Conservation (phyloP, 2,797 vertebrate species). For the Vultur gryphus region DNA sequence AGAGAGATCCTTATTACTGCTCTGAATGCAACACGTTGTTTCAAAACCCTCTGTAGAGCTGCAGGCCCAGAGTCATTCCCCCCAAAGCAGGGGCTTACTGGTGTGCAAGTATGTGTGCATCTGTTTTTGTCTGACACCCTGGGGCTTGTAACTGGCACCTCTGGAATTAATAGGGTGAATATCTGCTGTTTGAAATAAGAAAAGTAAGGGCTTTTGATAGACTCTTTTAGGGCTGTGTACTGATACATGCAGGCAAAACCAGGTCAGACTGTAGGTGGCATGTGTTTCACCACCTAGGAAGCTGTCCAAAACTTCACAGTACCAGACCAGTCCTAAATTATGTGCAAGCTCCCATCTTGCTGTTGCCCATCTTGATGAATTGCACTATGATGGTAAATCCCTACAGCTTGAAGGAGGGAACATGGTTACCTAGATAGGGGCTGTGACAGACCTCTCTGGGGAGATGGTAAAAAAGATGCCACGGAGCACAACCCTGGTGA, state of each 20-base stretch:
- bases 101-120: accelerated
- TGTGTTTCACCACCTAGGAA: background rate
- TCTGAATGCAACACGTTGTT: background rate
- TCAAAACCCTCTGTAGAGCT: background rate
- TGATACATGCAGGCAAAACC: background rate
- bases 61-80: background rate
- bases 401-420: background rate
- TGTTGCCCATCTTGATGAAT: background rate
- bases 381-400: background rate
- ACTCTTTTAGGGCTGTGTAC: background rate
- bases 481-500: background rate
- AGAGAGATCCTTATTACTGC: background rate
- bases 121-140: background rate
- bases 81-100: background rate
- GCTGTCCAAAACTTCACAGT: background rate
- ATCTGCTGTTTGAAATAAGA: background rate
- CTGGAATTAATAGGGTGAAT: background rate
- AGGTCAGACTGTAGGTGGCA: background rate
- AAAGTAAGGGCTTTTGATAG: background rate
- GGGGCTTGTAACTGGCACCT: background rate
- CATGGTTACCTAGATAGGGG: accelerated
- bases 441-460: background rate
- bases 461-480: background rate
- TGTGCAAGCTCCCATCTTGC: background rate
- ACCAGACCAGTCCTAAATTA: background rate